A percentile compares a stretch with the other conserved stretches of the same genome.
phyloP scores from a whole-genome alignment of 2,888 invertebrate species.

The Erebia epiphron region DNA sequence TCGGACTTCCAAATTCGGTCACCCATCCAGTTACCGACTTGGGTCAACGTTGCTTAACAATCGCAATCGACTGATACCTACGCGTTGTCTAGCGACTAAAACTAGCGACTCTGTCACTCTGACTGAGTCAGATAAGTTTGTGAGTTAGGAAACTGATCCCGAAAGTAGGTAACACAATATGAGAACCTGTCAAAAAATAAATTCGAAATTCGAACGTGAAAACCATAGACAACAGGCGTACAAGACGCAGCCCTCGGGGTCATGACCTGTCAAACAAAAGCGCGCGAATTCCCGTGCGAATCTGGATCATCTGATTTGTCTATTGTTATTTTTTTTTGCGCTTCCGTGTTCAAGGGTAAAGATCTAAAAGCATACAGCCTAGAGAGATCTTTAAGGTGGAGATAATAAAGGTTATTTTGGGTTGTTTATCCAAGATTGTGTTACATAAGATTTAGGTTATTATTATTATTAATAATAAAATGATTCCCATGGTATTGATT shows the following conservation, averaged over 20 bases:
- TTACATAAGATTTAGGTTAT: conserved; percentile 10
- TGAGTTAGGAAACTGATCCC: not conserved
- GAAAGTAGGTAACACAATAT: not conserved
- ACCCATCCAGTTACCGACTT: too few relatives aligned
- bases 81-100: too few relatives aligned
- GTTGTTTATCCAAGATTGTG: conserved; percentile 11
- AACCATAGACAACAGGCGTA: conserved; percentile 33
- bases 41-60: too few relatives aligned
- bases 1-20: too few relatives aligned
- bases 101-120: too few relatives aligned
- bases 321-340: conserved; percentile 65
- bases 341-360: conserved; percentile 48
- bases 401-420: conserved; percentile 4
- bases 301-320: conserved; percentile 69
- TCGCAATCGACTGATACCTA: too few relatives aligned
- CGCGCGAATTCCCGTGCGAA: conserved; percentile 66
- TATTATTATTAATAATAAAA: conserved; percentile 31
- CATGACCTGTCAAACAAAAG: conserved; percentile 57
- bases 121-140: too few relatives aligned
- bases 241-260: conserved; percentile 49
- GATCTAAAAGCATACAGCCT: conserved; percentile 11
- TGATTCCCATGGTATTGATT: conserved; percentile 36
- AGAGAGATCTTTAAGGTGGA: conserved; percentile 7
- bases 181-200: conserved; percentile 18
- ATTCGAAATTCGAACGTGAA: conserved; percentile 31